Evolutionary conservation across 2,888 invertebrate species (phyloP).

Genomic region (Drosophila greeni): DNA sequence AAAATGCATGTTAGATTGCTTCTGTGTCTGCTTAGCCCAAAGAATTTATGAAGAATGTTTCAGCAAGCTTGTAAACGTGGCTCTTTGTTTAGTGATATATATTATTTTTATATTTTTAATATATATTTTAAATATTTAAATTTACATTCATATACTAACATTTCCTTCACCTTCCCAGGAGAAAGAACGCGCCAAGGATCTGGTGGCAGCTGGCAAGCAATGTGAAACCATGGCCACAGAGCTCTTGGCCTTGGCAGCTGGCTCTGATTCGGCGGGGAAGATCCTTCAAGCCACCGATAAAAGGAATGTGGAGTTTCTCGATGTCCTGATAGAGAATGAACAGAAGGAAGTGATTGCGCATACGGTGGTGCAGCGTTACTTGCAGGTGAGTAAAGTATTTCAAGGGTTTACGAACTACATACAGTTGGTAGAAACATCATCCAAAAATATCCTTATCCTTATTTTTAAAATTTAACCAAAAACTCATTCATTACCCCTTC

Average conservation of each 20-base stretch:
- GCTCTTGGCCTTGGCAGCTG: conserved; percentile 93
- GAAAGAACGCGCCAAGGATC: conserved; percentile 98
- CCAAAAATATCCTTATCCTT: too few relatives aligned
- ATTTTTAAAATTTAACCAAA: too few relatives aligned
- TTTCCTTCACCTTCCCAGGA: conserved; percentile 81
- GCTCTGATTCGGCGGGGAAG: conserved; percentile 95
- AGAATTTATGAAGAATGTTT: neutral
- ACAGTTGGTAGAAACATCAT: too few relatives aligned
- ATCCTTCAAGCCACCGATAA: conserved; percentile 97
- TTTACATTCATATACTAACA: rapidly evolving
- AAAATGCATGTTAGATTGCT: conserved; percentile 9
- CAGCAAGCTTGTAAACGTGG: conserved; percentile 13
- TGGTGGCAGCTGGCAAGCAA: conserved; percentile 96
- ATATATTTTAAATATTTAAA: neutral
- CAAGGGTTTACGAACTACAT: too few relatives aligned
- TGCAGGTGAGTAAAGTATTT: conserved; percentile 81
- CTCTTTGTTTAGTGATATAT: neutral
- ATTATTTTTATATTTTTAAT: neutral
- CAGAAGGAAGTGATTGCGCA: conserved; percentile 99
- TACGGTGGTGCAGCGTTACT: conserved; percentile 97
- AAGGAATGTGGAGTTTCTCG: conserved; percentile 95
- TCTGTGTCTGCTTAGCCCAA: conserved; percentile 8
- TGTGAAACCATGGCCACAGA: conserved; percentile 99
- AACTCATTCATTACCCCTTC: too few relatives aligned
- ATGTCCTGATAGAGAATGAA: conserved; percentile 98